Evolutionary conservation across 1,140 invertebrate species (phyloP), one percentile per base, ranked within the genome.

Genomic region (Drosophila punjabiensis): DNA sequence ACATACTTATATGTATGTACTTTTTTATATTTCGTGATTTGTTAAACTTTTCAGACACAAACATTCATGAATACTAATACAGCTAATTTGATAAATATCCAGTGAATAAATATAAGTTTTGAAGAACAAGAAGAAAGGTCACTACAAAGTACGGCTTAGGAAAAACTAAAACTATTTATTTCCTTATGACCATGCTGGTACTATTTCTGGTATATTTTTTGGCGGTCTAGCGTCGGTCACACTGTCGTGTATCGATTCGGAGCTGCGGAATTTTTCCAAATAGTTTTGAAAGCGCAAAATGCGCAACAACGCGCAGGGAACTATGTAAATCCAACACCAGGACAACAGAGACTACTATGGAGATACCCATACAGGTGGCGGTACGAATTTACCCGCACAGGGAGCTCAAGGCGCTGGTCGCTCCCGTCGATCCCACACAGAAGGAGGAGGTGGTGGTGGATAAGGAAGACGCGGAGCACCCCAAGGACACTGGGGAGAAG

Each of bases 331-430:
- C 14, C 45, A 13, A 20, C 48, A 71, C 41, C 68, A 39, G 58
- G 48, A 68, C 47, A 8, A 43, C 50, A 78, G 24, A 32, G 3
- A 37, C 32, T 14, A 79, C 33, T 47, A 94, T 95, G 94, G 94
- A 95, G 93, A 94, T 95, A 69, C 94, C 95, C 45, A 94, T 95
- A 55, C 95, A 95, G 94, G 95, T 95, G 66, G 95, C 95, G 24
- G 94, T 95, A 66, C 93, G 95, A 35, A 92, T 95, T 56, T 94
- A 93, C 66, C 94, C 93, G 18, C 66, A 81, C 60, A 89, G 93
- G 53, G 92, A 84, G 32, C 93, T 94, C 93, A 94, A 70, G 32
- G 73, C 18, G 28, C 59, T 37, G 61, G 28, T 62, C 8, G 16
- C 58, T 10, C 14, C 64, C 16, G 43, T 37, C 11, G 68, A 56